Conservation (phyloP, 2,888 invertebrate genomes). For the Apoderus coryli region DNA sequence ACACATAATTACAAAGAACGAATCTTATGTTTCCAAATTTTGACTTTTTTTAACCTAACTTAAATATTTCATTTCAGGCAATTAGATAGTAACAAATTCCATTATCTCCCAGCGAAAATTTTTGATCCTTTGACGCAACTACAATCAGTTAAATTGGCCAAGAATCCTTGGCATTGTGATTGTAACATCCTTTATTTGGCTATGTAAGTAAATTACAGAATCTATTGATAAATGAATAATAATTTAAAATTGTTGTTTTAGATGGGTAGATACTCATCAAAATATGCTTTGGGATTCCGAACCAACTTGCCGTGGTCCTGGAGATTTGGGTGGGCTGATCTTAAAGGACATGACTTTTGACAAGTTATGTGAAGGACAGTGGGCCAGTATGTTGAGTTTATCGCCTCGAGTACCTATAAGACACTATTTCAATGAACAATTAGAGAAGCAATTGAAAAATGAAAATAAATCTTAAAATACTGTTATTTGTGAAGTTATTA, state of each 20-base stretch:
- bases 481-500: too few species aligned
- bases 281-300: constrained; percentile 56
- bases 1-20: too few species aligned
- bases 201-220: constrained; percentile 36
- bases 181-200: constrained; percentile 60
- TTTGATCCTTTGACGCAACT: constrained; percentile 49
- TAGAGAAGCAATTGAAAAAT: too few species aligned
- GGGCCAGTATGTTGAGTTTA: constrained; percentile 63
- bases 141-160: constrained; percentile 51
- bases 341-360: constrained; percentile 55
- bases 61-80: too few species aligned
- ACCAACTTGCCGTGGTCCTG: constrained; percentile 57
- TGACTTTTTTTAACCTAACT: too few species aligned
- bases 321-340: constrained; percentile 51
- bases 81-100: constrained; percentile 59
- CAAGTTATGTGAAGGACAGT: constrained; percentile 60
- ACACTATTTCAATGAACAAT: too few species aligned
- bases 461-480: too few species aligned
- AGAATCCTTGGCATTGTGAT: constrained; percentile 73
- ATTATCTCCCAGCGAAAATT: constrained; percentile 49
- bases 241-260: too few species aligned
- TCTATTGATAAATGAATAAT: background rate
- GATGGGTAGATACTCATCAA: constrained; percentile 52
- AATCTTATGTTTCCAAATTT: too few species aligned
- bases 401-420: constrained; percentile 51